A percentile compares a stretch with the other conserved stretches of the same genome.
These are phyloP conservation scores for Eilema griseolum DNA, from an alignment of 2,888 invertebrate genomes.

Conservation along the genomic window DNA sequence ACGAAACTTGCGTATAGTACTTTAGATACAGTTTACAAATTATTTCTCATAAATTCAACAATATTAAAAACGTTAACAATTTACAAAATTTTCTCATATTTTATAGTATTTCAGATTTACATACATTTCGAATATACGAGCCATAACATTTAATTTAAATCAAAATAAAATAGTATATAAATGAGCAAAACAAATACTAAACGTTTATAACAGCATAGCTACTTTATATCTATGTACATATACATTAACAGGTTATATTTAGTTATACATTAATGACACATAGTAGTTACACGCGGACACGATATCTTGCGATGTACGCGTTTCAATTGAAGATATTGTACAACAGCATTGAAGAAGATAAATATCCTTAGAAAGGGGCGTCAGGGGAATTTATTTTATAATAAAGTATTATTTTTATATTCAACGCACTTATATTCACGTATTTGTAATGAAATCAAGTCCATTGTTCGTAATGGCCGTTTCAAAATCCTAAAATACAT, in stretches of 20 bases:
- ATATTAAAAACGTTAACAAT: conserved; percentile 82
- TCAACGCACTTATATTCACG: background rate
- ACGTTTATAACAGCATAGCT: conserved; percentile 54
- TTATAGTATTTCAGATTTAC: conserved; percentile 65
- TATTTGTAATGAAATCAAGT: background rate
- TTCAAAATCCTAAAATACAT: background rate
- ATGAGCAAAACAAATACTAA: conserved; percentile 51
- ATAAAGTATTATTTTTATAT: background rate
- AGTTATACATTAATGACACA: conserved; percentile 49
- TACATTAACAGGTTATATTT: conserved; percentile 51
- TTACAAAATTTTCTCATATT: conserved; percentile 72
- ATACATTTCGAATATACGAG: conserved; percentile 50
- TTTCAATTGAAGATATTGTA: conserved; percentile 34
- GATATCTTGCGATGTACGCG: conserved; percentile 23
- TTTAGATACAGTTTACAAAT: conserved; percentile 70
- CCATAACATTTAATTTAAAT: conserved; percentile 40
- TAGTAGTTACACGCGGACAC: conserved; percentile 39
- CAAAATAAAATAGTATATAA: conserved; percentile 27
- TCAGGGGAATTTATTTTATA: background rate
- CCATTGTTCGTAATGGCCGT: background rate
- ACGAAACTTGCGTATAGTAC: conserved; percentile 59
- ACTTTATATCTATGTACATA: conserved; percentile 51
- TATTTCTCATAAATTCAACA: conserved; percentile 77
- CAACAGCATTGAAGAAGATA: conserved; percentile 28
- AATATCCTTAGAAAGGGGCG: background rate